These are phyloP conservation scores for Neomorphus geoffroyi DNA, from an alignment of 2,797 vertebrate genomes.

Conservation along the genomic window DNA sequence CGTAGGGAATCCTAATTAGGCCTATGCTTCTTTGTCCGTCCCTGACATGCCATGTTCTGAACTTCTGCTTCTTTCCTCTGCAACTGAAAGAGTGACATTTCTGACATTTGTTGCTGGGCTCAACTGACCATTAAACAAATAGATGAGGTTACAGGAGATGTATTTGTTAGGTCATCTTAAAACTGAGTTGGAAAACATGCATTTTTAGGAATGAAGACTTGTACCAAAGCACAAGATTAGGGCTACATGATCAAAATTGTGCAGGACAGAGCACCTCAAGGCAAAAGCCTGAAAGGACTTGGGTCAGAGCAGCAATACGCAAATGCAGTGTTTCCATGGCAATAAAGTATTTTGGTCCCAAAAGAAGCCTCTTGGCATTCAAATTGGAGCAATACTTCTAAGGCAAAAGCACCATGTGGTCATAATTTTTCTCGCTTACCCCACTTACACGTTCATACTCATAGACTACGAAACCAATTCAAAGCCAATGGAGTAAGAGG, in stretches of 20 bases:
- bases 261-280: not conserved
- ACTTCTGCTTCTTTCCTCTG: not conserved
- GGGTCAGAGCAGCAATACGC: not conserved
- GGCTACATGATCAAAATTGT: not conserved
- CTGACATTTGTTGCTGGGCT: not conserved
- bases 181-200: not conserved
- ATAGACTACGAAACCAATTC: not conserved
- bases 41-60: not conserved
- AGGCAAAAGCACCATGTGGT: not conserved
- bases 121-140: not conserved
- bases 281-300: conserved; percentile 18
- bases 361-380: not conserved
- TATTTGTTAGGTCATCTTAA: not conserved
- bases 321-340: conserved; percentile 1
- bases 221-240: not conserved
- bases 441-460: not conserved
- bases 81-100: not conserved
- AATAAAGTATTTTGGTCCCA: not conserved
- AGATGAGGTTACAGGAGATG: not conserved
- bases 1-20: conserved; percentile 1
- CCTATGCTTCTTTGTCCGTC: not conserved
- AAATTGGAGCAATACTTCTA: not conserved
- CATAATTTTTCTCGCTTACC: not conserved
- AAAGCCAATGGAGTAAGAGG: not conserved
- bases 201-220: not conserved